phyloP scores from a whole-genome alignment of 2,113 vertebrate genomes.

The Corythoichthys intestinalis region DNA sequence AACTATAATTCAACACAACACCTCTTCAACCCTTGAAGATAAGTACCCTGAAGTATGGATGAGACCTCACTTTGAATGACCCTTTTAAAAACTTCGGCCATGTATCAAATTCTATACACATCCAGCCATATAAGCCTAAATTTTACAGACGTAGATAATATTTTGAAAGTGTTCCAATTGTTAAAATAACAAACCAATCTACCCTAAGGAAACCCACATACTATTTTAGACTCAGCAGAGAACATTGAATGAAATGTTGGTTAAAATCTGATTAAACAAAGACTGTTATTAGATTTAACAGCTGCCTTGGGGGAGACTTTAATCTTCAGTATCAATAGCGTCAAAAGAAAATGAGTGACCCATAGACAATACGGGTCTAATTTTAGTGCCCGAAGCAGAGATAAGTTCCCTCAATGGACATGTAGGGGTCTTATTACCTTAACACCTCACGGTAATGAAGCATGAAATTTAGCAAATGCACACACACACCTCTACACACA shows the following conservation, averaged over 20 bases:
- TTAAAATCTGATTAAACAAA: constrained; percentile 37
- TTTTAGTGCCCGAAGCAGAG: constrained; percentile 37
- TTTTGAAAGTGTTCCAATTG: neutral
- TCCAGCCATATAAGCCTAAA: neutral
- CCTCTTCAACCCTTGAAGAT: constrained; percentile 24
- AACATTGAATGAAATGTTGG: constrained; percentile 21
- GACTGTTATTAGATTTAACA: constrained; percentile 30
- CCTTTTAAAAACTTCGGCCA: constrained; percentile 8
- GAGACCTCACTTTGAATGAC: constrained; percentile 4
- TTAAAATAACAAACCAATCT: neutral
- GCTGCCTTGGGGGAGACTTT: constrained; percentile 30
- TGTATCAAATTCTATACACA: neutral
- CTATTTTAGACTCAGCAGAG: constrained; percentile 17
- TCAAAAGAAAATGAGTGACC: constrained; percentile 34
- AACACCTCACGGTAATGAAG: constrained; percentile 50
- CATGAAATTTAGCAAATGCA: constrained; percentile 38
- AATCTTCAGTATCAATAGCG: constrained; percentile 25
- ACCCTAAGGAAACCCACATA: neutral
- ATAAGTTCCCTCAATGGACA: constrained; percentile 45
- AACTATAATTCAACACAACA: constrained; percentile 21
- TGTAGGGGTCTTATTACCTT: constrained; percentile 44
- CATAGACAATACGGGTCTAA: constrained; percentile 35
- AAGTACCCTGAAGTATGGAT: constrained; percentile 19
- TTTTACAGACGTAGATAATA: neutral
- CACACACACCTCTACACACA: constrained; percentile 10